These are phyloP conservation scores for Channa striata DNA, from an alignment of 2,797 vertebrate species.

Conservation along the genomic window DNA sequence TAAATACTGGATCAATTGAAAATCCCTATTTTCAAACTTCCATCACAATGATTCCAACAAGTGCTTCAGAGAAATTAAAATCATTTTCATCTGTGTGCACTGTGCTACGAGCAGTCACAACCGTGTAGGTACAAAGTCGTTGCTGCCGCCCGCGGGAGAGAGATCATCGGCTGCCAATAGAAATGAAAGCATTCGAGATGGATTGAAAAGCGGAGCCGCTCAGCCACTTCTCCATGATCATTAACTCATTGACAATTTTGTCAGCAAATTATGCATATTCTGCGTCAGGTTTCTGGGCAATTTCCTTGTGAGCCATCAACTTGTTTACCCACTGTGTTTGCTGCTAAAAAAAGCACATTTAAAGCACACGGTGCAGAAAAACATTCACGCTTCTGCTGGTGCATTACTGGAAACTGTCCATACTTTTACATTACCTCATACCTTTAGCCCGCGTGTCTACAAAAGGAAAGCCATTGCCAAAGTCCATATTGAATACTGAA, in stretches of 20 bases:
- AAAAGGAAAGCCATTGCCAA: conserved; percentile 31
- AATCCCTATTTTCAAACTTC: conserved; percentile 15
- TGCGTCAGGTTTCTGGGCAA: conserved; percentile 63
- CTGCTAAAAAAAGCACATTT: conserved; percentile 27
- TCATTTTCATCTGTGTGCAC: conserved; percentile 14
- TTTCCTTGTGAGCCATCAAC: conserved; percentile 65
- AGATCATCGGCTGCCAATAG: conserved; percentile 59
- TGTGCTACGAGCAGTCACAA: conserved; percentile 35
- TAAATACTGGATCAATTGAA: conserved; percentile 1
- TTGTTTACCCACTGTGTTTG: conserved; percentile 58
- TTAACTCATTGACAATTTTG: conserved; percentile 77
- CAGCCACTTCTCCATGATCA: conserved; percentile 69
- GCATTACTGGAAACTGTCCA: conserved; percentile 24
- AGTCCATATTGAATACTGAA: conserved; percentile 40
- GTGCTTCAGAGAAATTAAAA: conserved; percentile 26
- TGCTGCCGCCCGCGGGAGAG: conserved; percentile 53
- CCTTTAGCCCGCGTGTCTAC: conserved; percentile 7
- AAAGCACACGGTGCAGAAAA: conserved; percentile 22
- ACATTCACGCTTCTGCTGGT: conserved; percentile 22
- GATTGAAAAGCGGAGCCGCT: conserved; percentile 59
- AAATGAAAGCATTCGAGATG: conserved; percentile 65
- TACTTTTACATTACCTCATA: conserved; percentile 15
- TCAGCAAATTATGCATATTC: conserved; percentile 70
- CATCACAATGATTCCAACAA: conserved; percentile 16
- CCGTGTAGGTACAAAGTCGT: conserved; percentile 40